phyloP scores from a whole-genome alignment of 2,113 vertebrate genomes.

The Hymenochirus boettgeri region DNA sequence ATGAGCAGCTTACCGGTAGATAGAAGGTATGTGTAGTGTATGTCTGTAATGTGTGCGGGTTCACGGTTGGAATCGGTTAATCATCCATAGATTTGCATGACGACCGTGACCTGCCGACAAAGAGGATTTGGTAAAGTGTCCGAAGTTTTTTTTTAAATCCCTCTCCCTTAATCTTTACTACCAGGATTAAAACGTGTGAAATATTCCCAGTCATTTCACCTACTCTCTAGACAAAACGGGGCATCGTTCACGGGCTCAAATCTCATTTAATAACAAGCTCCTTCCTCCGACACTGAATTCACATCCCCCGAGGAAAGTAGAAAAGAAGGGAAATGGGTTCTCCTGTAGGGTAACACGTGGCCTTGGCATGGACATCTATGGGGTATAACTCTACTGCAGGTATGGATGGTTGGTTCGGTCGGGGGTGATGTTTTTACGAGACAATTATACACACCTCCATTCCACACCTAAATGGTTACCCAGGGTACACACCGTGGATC shows the following conservation, averaged over 20 bases:
- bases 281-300: conserved; percentile 12
- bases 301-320: neutral
- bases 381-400: no score
- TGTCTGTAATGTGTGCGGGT: conserved; percentile 40
- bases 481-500: no score
- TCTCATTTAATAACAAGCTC: conserved; percentile 47
- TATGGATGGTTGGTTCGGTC: no score
- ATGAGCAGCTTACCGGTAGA: neutral
- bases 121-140: conserved; percentile 48
- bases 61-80: conserved; percentile 38
- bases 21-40: no score
- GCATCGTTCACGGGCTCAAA: conserved; percentile 43
- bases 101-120: conserved; percentile 48
- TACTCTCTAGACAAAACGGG: conserved; percentile 44
- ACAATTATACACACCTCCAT: no score
- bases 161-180: conserved; percentile 13
- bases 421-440: no score
- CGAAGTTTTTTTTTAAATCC: conserved; percentile 43
- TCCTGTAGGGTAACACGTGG: neutral
- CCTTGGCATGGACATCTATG: no score
- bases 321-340: neutral
- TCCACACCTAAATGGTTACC: no score
- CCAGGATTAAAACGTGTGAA: conserved; percentile 51
- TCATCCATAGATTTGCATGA: conserved; percentile 47
- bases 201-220: conserved; percentile 51